phyloP scores from a whole-genome alignment of 2,113 vertebrate genomes.

The Hippocampus guttulatus region DNA sequence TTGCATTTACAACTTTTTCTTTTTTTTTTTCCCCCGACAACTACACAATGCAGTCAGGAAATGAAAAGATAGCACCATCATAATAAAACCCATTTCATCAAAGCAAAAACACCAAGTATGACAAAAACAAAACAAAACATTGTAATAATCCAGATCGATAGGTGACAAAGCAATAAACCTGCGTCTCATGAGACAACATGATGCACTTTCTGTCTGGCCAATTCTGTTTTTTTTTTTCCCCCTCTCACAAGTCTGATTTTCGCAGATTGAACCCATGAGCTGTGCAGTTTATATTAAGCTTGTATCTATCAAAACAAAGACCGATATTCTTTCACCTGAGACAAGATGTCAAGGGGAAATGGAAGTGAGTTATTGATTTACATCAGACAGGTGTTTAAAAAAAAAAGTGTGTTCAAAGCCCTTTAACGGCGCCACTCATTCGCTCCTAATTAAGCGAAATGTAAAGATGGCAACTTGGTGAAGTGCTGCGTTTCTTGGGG shows the following conservation, averaged over 20 bases:
- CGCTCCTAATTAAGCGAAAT: slow-evolving; percentile 32
- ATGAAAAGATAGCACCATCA: slow-evolving; percentile 37
- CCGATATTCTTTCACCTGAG: slow-evolving; percentile 21
- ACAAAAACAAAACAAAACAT: neutral
- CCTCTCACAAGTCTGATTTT: neutral
- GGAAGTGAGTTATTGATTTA: slow-evolving; percentile 21
- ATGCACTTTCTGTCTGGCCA: slow-evolving; percentile 4
- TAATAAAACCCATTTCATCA: slow-evolving; percentile 16
- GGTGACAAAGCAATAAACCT: slow-evolving; percentile 16
- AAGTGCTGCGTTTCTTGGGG: neutral
- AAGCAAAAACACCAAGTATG: neutral
- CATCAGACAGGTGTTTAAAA: slow-evolving; percentile 10
- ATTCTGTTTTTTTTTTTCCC: neutral
- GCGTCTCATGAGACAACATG: slow-evolving; percentile 11
- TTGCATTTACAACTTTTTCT: neutral
- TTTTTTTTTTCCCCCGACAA: neutral
- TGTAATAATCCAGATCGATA: slow-evolving; percentile 25
- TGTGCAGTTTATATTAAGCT: slow-evolving; percentile 28
- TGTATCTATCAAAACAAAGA: slow-evolving; percentile 54
- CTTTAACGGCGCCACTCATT: slow-evolving; percentile 6
- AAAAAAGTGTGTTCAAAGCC: slow-evolving; percentile 8
- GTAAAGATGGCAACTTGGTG: slow-evolving; percentile 23
- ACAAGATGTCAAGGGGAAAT: slow-evolving; percentile 12
- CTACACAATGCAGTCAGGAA: slow-evolving; percentile 10
- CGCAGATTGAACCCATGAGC: neutral